Conservation (phyloP, 2,113 vertebrate species). For the Crotalus horridus region DNA sequence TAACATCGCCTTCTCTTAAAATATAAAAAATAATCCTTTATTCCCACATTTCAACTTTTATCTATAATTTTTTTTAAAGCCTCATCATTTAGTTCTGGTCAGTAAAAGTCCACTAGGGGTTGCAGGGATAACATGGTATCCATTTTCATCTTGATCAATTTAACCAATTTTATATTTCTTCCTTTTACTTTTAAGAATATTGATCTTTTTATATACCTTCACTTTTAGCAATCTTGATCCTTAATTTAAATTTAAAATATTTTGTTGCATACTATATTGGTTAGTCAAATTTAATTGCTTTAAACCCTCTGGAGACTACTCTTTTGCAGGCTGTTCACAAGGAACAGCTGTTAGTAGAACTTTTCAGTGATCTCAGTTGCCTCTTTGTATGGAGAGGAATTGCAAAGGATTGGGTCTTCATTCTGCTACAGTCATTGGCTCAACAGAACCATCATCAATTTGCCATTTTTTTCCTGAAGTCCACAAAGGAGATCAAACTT, state of each 20-base stretch:
- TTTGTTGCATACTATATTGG: too few relatives aligned
- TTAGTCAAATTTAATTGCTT: too few relatives aligned
- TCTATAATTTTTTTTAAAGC: neutral
- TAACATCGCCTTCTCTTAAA: neutral
- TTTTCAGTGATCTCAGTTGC: neutral
- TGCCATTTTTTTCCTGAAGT: neutral
- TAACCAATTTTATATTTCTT: neutral
- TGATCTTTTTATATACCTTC: neutral
- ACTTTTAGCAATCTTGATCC: neutral
- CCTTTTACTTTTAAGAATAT: neutral
- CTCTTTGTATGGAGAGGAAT: neutral
- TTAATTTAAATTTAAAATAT: too few relatives aligned
- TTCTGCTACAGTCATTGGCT: neutral
- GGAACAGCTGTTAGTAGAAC: neutral
- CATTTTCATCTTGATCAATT: neutral
- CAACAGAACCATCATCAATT: neutral
- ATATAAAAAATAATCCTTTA: neutral
- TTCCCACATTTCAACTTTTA: neutral
- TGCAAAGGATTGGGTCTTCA: neutral
- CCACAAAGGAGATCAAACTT: neutral
- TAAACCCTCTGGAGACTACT: neutral
- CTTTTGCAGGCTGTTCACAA: neutral
- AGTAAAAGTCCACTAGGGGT: neutral
- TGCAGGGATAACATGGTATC: neutral
- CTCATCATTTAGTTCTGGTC: neutral